Conservation (phyloP, 2,888 invertebrate species). For the Scrobipalpa costella region DNA sequence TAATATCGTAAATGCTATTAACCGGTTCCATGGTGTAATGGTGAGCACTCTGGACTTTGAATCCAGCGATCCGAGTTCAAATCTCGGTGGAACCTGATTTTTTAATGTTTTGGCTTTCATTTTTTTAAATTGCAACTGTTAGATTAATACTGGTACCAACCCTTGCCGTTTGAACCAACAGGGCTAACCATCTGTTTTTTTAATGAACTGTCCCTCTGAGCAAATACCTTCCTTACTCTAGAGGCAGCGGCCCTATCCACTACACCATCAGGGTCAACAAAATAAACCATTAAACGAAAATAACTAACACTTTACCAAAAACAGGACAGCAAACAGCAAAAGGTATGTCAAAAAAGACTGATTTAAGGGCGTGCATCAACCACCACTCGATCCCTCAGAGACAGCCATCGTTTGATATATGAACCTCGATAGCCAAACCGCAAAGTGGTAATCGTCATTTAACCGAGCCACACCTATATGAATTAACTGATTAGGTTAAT, state of each 20-base stretch:
- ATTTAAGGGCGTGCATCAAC: conserved; percentile 10
- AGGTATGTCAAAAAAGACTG: neutral
- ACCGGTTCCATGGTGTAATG: conserved; percentile 85
- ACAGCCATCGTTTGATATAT: conserved; percentile 22
- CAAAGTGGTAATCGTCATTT: conserved; percentile 23
- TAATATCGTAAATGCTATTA: too few relatives aligned
- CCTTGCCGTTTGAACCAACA: too few relatives aligned
- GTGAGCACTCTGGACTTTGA: conserved; percentile 92
- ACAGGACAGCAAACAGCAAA: neutral
- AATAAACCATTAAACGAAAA: too few relatives aligned
- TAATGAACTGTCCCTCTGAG: too few relatives aligned
- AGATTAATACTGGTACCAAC: too few relatives aligned
- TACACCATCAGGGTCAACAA: too few relatives aligned
- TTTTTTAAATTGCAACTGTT: neutral
- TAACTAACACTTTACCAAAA: neutral
- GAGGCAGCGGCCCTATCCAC: too few relatives aligned
- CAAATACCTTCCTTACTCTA: too few relatives aligned
- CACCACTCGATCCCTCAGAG: conserved; percentile 10
- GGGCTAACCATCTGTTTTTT: too few relatives aligned
- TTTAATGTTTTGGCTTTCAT: neutral
- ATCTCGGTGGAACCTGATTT: conserved; percentile 87
- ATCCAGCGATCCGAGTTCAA: conserved; percentile 92
- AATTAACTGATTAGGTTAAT: conserved; percentile 80
- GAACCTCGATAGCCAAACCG: conserved; percentile 25
- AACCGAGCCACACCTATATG: conserved; percentile 57